Evolutionary conservation across 2,113 vertebrate genomes (phyloP).

Genomic region (Tricholaema leucomelas): DNA sequence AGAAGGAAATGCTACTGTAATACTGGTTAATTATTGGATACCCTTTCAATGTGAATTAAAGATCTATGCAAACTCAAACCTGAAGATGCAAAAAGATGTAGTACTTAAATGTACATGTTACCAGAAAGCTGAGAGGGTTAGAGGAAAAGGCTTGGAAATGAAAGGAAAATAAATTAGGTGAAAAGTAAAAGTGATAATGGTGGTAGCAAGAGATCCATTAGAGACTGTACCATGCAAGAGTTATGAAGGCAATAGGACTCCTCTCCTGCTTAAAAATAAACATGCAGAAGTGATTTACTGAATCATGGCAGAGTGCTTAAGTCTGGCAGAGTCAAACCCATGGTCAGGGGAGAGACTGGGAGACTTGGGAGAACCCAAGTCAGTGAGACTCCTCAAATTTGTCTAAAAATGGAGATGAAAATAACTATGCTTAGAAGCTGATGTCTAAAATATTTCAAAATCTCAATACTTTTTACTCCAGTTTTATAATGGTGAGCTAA

Average conservation of each 20-base stretch:
- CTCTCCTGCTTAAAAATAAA: background rate
- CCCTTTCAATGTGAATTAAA: background rate
- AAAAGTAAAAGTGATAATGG: background rate
- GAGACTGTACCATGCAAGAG: background rate
- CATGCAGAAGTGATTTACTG: background rate
- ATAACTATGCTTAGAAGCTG: background rate
- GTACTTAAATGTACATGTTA: background rate
- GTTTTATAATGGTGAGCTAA: background rate
- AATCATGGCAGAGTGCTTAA: background rate
- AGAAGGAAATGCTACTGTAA: background rate
- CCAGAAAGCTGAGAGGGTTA: background rate
- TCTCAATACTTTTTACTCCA: background rate
- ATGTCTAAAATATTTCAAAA: background rate
- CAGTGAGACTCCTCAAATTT: background rate
- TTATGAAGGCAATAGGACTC: background rate
- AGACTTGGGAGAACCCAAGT: background rate
- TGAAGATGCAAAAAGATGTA: background rate
- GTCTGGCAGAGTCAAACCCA: background rate
- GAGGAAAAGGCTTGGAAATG: background rate
- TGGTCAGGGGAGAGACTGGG: background rate
- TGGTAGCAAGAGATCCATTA: background rate
- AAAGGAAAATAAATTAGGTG: background rate
- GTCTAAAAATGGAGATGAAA: background rate
- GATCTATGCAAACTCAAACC: background rate
- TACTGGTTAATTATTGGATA: constrained; percentile 1